Conservation (phyloP, 2,797 vertebrate species). For the Pangasius mekongensis region DNA sequence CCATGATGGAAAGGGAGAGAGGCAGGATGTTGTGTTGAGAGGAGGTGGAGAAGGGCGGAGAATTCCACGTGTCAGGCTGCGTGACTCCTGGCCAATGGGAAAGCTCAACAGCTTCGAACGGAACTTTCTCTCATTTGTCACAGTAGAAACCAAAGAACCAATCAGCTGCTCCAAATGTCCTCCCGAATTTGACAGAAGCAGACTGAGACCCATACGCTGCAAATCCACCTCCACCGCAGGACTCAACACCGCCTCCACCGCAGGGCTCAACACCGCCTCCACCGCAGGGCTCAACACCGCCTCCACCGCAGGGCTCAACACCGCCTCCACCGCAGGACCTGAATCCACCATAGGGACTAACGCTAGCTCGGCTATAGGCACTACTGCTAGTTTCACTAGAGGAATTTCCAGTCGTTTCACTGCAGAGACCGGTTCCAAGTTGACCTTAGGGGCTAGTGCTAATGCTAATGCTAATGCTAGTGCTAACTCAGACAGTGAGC, state of each 20-base stretch:
- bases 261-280: neutral
- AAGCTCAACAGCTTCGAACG: neutral
- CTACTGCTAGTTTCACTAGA: neutral
- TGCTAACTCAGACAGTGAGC: neutral
- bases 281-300: neutral
- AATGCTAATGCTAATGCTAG: neutral
- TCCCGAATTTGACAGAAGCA: neutral
- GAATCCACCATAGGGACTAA: neutral
- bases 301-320: neutral
- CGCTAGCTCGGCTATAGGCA: neutral
- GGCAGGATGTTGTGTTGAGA: neutral
- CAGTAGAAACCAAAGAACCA: conserved; percentile 6
- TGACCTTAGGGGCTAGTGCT: neutral
- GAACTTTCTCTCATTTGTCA: neutral
- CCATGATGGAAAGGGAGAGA: neutral
- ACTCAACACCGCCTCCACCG: neutral
- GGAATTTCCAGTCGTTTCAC: neutral
- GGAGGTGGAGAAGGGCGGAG: neutral
- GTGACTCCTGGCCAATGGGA: conserved; percentile 55
- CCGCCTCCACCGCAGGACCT: neutral
- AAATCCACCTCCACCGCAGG: neutral
- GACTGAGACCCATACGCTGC: conserved; percentile 19
- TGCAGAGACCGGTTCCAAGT: neutral
- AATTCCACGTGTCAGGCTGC: conserved; percentile 25
- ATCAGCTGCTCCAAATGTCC: neutral